Base-by-base conservation (phyloP, 2,113 vertebrate species). In the Antechinus flavipes region DNA sequence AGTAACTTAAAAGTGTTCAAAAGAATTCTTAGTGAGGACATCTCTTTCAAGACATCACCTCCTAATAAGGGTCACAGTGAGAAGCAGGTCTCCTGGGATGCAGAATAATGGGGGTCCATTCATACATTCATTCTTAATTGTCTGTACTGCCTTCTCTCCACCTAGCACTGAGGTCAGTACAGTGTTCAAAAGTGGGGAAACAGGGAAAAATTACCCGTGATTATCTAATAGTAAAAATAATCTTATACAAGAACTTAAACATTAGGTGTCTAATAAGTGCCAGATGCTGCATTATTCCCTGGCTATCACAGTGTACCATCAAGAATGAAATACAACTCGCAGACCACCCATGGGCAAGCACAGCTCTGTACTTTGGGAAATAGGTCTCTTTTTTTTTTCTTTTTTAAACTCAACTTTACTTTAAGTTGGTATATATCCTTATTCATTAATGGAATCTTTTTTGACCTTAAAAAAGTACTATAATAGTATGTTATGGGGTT, bases 251-350 rank as follows among this genome's bases (percentile, higher is more conserved):
- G 35, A 42, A 35, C 19, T 26, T 5, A 30, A 0, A 84, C 19
- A 84, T 84, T 84, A 42, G 68, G 14, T 23, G 58, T 16, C 4
- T 24, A 53, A 26, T 46, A 92, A 27, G 94, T 22, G 90, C 30
- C 7, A 2, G 2, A 16, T 84, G 22, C 68, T 42, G 35, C 42
- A 8, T 6, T 84, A 84, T 23, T 22, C 35, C 6, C 35, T 23
- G 19, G n/a, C n/a, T 84, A 42, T 6, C 19, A 22, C 10, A 84
- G 0, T 22, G 6, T 9, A 49, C n/a, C 61, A 94, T 95, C 11
- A 8, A n/a, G 10, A 6, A 24, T 24, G 52, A 96, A 91, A 91
- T 89, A 91, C 19, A 95, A 30, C n/a, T 95, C 68, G n/a, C 16
- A 90, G 27, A 49, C 7, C 49, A 93, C 61, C 27, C 76, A 58